Percentiles rank a stretch among this genome's conserved stretches.
Conservation (phyloP, 2,888 invertebrate species). For the Lissocephala sabroskyi region DNA sequence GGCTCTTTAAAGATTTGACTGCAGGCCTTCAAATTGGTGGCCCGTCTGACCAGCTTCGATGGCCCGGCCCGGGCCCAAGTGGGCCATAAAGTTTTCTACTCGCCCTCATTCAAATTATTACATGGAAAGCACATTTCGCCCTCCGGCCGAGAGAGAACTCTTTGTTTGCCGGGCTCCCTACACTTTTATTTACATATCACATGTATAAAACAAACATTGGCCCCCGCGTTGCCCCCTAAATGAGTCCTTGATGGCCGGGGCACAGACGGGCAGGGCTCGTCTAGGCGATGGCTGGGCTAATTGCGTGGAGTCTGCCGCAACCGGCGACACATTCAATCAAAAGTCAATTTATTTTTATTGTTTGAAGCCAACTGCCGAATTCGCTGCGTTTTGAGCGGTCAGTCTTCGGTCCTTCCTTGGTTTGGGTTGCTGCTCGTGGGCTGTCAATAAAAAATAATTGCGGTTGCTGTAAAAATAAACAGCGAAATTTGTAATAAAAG, state of each 20-base stretch:
- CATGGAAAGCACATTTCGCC: slow-evolving; percentile 27
- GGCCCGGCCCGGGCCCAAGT: slow-evolving; percentile 37
- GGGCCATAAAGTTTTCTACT: slow-evolving; percentile 36
- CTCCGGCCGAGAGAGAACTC: slow-evolving; percentile 33
- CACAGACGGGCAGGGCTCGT: too few species aligned
- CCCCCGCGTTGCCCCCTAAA: too few species aligned
- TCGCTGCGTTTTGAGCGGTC: not conserved
- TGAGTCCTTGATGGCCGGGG: not conserved
- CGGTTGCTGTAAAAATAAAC: slow-evolving; percentile 11
- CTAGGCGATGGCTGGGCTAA: not conserved
- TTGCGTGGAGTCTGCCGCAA: not conserved
- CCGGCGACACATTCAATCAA: not conserved
- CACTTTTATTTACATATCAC: slow-evolving; percentile 1
- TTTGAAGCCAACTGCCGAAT: not conserved
- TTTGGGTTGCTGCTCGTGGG: not conserved
- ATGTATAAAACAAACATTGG: not conserved
- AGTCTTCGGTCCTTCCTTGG: not conserved
- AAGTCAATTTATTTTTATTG: not conserved
- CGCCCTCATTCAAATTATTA: not conserved
- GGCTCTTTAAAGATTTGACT: slow-evolving; percentile 14
- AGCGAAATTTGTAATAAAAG: slow-evolving; percentile 19
- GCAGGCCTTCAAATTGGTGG: slow-evolving; percentile 48
- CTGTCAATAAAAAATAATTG: slow-evolving; percentile 30
- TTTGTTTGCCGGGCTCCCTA: slow-evolving; percentile 9
- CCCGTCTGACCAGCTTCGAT: slow-evolving; percentile 12